phyloP scores from a whole-genome alignment of 2,888 invertebrate genomes.

The Euplexia lucipara region DNA sequence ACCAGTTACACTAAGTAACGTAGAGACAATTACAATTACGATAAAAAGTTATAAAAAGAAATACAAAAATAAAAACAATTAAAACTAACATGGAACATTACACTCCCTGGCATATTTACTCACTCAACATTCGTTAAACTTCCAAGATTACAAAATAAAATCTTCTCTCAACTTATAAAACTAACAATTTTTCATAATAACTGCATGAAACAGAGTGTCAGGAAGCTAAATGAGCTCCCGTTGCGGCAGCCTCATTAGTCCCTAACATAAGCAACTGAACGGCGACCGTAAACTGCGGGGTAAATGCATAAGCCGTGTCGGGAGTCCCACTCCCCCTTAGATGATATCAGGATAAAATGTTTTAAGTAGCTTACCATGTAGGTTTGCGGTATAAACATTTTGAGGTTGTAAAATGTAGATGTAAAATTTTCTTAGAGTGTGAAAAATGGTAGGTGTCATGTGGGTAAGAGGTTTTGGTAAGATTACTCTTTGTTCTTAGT shows the following conservation, averaged over 20 bases:
- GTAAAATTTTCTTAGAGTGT: constrained; percentile 18
- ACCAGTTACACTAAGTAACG: too few species aligned
- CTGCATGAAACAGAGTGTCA: constrained; percentile 40
- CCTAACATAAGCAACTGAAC: constrained; percentile 30
- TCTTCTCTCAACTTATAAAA: constrained; percentile 44
- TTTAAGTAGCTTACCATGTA: constrained; percentile 57
- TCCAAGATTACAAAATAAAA: too few species aligned
- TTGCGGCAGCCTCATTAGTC: constrained; percentile 50
- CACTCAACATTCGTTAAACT: too few species aligned
- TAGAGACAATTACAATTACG: too few species aligned
- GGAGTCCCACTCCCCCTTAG: constrained; percentile 44
- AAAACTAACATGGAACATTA: too few species aligned
- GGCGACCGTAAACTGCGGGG: constrained; percentile 28
- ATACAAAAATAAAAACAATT: too few species aligned
- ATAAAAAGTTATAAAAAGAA: too few species aligned
- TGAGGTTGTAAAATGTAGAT: constrained; percentile 39
- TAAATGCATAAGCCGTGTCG: constrained; percentile 62
- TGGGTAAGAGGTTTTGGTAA: constrained; percentile 13
- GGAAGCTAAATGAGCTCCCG: constrained; percentile 47
- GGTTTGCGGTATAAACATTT: constrained; percentile 49
- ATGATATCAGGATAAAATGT: constrained; percentile 55
- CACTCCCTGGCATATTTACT: too few species aligned
- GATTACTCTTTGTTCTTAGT: constrained; percentile 14
- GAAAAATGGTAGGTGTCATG: constrained; percentile 25
- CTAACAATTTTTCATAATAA: constrained; percentile 54